phyloP scores from a whole-genome alignment of 2,888 invertebrate species.

The Zaprionus obscuricornis region DNA sequence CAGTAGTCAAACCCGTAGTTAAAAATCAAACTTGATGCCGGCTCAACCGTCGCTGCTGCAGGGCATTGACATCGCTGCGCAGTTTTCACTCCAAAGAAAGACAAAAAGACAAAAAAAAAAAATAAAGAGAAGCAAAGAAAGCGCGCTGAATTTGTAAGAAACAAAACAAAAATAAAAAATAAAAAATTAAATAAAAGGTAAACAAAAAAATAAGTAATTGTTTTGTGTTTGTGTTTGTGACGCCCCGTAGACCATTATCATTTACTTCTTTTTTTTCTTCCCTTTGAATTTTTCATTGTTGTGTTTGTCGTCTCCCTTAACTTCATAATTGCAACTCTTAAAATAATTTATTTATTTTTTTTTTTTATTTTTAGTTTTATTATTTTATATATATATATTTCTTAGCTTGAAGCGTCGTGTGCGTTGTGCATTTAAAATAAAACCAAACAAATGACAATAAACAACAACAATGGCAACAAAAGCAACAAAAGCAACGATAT shows the following conservation, averaged over 20 bases:
- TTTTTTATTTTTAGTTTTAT: slow-evolving; percentile 29
- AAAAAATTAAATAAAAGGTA: too few relatives aligned
- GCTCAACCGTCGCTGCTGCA: slow-evolving; percentile 15
- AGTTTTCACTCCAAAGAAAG: slow-evolving; percentile 55
- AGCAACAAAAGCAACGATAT: too few relatives aligned
- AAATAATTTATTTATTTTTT: slow-evolving; percentile 35
- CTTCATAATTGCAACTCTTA: slow-evolving; percentile 53
- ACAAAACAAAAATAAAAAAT: too few relatives aligned
- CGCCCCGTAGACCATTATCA: slow-evolving; percentile 42
- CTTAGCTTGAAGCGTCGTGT: too few relatives aligned
- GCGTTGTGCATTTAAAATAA: slow-evolving; percentile 58
- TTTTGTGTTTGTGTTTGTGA: slow-evolving; percentile 49
- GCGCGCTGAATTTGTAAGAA: slow-evolving; percentile 62
- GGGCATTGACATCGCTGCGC: slow-evolving; percentile 49
- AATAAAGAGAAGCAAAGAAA: slow-evolving; percentile 56
- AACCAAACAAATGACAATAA: slow-evolving; percentile 27
- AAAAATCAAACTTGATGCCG: neutral
- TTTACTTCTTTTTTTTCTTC: slow-evolving; percentile 34
- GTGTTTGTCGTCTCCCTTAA: slow-evolving; percentile 29
- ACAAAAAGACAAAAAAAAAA: slow-evolving; percentile 13
- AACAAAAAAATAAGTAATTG: slow-evolving; percentile 59
- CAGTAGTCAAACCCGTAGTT: slow-evolving; percentile 27
- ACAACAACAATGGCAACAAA: slow-evolving; percentile 31
- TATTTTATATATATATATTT: too few relatives aligned
- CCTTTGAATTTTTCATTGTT: slow-evolving; percentile 31